These are phyloP conservation scores for Dysdera silvatica DNA, from an alignment of 1,140 invertebrate species.

Conservation along the genomic window DNA sequence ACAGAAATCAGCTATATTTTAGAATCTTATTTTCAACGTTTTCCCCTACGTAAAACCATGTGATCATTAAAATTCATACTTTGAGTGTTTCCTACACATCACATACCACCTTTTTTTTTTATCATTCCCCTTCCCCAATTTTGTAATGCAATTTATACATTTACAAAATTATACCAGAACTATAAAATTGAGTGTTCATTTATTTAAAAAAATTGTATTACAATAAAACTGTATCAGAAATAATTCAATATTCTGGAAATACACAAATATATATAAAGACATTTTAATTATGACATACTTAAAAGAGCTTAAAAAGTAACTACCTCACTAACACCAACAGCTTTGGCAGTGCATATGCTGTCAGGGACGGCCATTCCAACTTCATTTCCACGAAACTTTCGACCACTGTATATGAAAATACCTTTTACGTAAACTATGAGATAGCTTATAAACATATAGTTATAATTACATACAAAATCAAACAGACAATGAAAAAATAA, in stretches of 20 bases:
- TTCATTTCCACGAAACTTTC: conserved; percentile 70
- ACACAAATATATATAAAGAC: not conserved
- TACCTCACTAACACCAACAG: conserved; percentile 77
- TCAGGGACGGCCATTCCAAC: conserved; percentile 85
- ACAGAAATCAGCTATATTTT: no score
- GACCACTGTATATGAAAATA: conserved; percentile 54
- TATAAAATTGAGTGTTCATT: not conserved
- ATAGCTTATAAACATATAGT: not conserved
- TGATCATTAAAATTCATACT: no score
- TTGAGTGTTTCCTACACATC: no score
- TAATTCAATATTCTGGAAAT: not conserved
- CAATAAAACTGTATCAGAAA: not conserved
- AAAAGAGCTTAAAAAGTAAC: not conserved
- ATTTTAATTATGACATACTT: no score
- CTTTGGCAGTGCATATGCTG: conserved; percentile 79
- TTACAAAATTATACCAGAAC: not conserved
- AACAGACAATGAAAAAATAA: not conserved
- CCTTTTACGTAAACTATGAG: not conserved
- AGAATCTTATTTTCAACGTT: no score
- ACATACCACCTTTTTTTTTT: no score
- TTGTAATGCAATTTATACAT: no score
- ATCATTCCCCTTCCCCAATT: no score
- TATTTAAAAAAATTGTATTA: not conserved
- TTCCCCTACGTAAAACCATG: no score
- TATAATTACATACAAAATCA: not conserved